Evolutionary conservation across 2,113 vertebrate genomes (phyloP).

Genomic region (Chionodraco myersi): DNA sequence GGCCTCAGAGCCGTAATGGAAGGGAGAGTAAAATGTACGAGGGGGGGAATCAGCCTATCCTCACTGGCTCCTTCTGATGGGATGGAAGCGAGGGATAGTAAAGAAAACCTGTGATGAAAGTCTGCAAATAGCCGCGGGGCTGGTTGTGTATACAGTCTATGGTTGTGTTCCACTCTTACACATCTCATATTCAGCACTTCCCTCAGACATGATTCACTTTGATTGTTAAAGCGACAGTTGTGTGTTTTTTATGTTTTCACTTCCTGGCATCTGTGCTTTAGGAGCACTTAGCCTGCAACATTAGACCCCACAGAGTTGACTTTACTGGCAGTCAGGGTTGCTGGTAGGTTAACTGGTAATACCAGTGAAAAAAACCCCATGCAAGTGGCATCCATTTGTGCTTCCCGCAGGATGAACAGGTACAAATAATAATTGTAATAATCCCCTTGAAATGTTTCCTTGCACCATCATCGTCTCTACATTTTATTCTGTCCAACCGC

Average conservation of each 20-base stretch:
- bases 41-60: conserved; percentile 29
- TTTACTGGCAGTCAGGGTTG: conserved; percentile 8
- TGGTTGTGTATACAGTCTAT: not conserved
- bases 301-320: conserved; percentile 4
- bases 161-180: not conserved
- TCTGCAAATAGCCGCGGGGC: not conserved
- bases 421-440: not conserved
- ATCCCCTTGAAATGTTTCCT: not conserved
- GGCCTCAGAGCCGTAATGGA: conserved; percentile 51
- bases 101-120: not conserved
- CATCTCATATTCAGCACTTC: not conserved
- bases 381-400: not conserved
- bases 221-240: not conserved
- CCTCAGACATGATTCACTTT: conserved; percentile 10
- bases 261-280: not conserved
- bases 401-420: not conserved
- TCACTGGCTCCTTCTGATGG: conserved; percentile 33
- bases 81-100: conserved; percentile 11
- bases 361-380: not conserved
- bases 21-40: conserved; percentile 30
- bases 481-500: not conserved
- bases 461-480: too few species aligned
- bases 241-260: conserved; percentile 1
- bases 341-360: not conserved
- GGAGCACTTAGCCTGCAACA: not conserved